These are phyloP conservation scores for Aurelia sp. DNA, from an alignment of 30 jellyfish, hydroid and myxozoan species.

Conservation along the genomic window DNA sequence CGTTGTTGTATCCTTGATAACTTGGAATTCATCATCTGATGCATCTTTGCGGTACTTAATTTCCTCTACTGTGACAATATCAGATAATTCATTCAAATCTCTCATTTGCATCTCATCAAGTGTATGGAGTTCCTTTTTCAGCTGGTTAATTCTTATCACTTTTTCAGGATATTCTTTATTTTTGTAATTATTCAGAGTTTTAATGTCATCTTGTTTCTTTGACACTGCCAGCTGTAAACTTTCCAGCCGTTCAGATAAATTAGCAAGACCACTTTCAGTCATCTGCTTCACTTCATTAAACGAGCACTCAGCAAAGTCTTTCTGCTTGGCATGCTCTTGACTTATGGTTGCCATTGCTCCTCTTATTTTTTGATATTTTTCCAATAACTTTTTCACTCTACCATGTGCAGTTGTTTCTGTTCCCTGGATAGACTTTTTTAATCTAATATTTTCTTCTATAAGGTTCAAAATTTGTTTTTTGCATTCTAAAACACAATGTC, in stretches of 20 bases:
- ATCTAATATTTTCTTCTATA: slow-evolving; percentile 42
- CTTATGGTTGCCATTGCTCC: slow-evolving; percentile 53
- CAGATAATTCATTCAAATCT: slow-evolving; percentile 27
- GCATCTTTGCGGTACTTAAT: slow-evolving; percentile 22
- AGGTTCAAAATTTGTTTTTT: slow-evolving; percentile 48
- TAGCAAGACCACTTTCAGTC: slow-evolving; percentile 1
- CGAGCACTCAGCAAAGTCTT: not conserved
- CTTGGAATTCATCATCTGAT: not conserved
- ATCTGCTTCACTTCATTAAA: slow-evolving; percentile 30
- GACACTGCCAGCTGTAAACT: slow-evolving; percentile 3
- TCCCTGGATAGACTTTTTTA: slow-evolving; percentile 42
- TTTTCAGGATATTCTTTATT: slow-evolving; percentile 73
- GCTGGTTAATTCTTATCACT: slow-evolving; percentile 13
- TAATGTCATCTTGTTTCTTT: slow-evolving; percentile 17
- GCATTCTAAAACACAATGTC: slow-evolving; percentile 44
- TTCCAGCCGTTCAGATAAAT: slow-evolving; percentile 15
- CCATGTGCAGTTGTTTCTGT: slow-evolving; percentile 23
- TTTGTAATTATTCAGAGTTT: slow-evolving; percentile 57
- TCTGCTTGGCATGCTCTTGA: slow-evolving; percentile 55
- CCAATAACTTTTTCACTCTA: slow-evolving; percentile 21
- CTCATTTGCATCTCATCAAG: slow-evolving; percentile 4
- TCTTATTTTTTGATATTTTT: slow-evolving; percentile 46
- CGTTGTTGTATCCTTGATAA: slow-evolving; percentile 5
- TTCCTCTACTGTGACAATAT: slow-evolving; percentile 35
- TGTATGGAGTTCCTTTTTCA: slow-evolving; percentile 25